Conservation (phyloP, 2,113 vertebrate species). For the Eleginops maclovinus region DNA sequence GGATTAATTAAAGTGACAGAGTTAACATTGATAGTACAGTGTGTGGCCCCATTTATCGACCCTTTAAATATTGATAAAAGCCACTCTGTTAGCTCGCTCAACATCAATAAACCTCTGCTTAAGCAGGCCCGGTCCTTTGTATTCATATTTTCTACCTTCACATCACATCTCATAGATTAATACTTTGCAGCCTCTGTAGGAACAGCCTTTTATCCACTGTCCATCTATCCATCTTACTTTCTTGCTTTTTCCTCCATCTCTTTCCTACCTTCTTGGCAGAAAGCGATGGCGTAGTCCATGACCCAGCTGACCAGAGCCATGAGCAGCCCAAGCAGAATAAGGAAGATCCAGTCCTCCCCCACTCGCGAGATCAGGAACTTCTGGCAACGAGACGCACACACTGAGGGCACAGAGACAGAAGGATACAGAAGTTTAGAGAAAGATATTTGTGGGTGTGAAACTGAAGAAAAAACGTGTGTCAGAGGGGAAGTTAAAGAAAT, state of each 20-base stretch:
- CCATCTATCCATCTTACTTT: neutral
- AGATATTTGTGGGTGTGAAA: neutral
- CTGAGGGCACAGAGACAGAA: constrained; percentile 71
- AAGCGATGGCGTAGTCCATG: constrained; percentile 98
- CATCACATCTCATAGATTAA: neutral
- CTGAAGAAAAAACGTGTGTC: constrained; percentile 15
- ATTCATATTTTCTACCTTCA: constrained; percentile 22
- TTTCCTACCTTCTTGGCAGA: constrained; percentile 94
- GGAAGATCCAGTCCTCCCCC: constrained; percentile 99
- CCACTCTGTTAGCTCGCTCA: neutral
- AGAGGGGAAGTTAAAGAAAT: neutral
- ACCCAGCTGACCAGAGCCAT: constrained; percentile 99
- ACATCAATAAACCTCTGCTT: neutral
- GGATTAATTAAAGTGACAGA: neutral
- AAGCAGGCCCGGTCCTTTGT: neutral
- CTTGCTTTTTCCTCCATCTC: constrained; percentile 21
- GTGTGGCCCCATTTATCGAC: neutral
- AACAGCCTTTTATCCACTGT: neutral
- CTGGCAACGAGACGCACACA: constrained; percentile 91
- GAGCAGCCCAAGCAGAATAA: constrained; percentile 94
- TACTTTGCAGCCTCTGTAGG: neutral
- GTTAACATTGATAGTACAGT: neutral
- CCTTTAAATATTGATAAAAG: constrained; percentile 3
- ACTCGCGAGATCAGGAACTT: constrained; percentile 95
- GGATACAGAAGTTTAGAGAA: neutral